Conservation (phyloP, 2,888 invertebrate species). For the Aphrophora alni region DNA sequence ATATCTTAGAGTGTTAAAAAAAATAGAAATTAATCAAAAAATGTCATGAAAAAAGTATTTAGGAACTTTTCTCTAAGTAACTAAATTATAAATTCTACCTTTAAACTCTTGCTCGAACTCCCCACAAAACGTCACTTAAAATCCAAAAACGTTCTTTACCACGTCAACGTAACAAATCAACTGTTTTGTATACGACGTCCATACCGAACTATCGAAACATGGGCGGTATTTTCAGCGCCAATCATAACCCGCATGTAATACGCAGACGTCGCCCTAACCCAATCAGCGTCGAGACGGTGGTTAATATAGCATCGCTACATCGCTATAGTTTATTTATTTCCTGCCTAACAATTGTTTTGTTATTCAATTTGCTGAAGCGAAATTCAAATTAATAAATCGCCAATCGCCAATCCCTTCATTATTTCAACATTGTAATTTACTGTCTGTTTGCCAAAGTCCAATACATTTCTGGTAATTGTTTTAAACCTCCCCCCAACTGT, state of each 20-base stretch:
- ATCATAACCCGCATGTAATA: not conserved
- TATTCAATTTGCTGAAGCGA: not conserved
- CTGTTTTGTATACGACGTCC: not conserved
- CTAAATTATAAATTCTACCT: no score
- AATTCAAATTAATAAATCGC: not conserved
- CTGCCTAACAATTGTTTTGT: not conserved
- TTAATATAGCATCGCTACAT: not conserved
- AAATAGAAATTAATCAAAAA: no score
- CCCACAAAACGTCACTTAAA: no score
- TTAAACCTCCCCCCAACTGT: not conserved
- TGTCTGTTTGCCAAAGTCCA: not conserved
- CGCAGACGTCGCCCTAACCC: not conserved
- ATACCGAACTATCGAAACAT: not conserved
- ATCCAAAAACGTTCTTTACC: not conserved
- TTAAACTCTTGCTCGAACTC: not conserved
- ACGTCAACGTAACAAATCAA: not conserved
- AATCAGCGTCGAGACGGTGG: not conserved
- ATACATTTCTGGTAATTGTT: not conserved
- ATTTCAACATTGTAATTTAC: not conserved
- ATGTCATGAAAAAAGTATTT: no score
- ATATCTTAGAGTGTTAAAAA: no score
- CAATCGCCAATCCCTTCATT: not conserved
- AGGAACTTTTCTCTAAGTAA: no score
- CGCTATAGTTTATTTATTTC: not conserved
- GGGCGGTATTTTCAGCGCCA: not conserved